Evolutionary conservation across 1,140 invertebrate species (phyloP).

Genomic region (Drosophila kikkawai): DNA sequence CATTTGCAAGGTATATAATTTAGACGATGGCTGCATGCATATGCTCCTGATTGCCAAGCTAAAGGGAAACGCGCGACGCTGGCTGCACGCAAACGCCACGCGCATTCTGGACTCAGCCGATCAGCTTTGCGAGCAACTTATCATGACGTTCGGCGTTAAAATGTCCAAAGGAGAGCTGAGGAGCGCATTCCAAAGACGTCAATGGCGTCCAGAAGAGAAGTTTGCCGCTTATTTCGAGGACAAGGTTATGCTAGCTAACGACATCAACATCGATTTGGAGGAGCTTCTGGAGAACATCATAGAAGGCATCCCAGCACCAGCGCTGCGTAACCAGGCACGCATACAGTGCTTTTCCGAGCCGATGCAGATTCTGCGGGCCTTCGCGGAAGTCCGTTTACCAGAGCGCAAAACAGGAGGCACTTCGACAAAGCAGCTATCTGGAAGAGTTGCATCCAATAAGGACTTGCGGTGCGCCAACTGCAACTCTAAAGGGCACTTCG

Average conservation of each 20-base stretch:
- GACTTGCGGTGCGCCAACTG: background rate
- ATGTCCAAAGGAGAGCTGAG: slow-evolving; percentile 1
- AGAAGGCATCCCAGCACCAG: background rate
- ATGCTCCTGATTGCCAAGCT: slow-evolving; percentile 1
- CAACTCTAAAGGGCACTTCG: background rate
- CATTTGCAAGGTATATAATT: background rate
- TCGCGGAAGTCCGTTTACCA: background rate
- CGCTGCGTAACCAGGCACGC: background rate
- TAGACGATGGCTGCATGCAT: background rate
- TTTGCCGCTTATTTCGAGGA: background rate
- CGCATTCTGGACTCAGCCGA: background rate
- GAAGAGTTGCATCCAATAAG: background rate
- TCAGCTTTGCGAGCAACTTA: background rate
- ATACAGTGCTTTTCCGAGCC: too few species aligned
- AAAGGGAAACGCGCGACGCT: background rate
- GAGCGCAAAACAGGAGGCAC: background rate
- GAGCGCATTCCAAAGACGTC: background rate
- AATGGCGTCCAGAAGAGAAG: background rate
- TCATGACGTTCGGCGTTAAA: background rate
- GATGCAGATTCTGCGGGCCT: background rate
- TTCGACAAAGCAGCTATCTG: background rate
- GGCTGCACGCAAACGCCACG: background rate
- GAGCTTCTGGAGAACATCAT: background rate
- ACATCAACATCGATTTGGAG: background rate
- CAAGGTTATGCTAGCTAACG: slow-evolving; percentile 2